Base-by-base conservation (phyloP, 1,140 invertebrate genomes). In the Apis laboriosa region DNA sequence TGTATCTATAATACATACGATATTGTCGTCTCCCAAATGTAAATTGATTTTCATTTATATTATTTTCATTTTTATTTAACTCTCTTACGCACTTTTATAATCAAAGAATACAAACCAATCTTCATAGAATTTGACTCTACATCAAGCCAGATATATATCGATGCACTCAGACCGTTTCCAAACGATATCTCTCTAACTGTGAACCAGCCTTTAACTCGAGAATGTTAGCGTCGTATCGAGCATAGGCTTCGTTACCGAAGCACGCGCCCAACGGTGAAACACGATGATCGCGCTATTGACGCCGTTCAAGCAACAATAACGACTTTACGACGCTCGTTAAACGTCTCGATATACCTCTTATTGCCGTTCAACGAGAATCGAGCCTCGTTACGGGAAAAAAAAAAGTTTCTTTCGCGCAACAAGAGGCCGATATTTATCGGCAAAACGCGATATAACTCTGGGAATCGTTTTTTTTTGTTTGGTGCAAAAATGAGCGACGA, bases 261-360 rank as follows among this genome's bases (percentile, higher is more conserved):
- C 78, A 74, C 68, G 63, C 24, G 21, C 34, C 51, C 73, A 66
- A 71, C 61, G 80, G 71, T 85, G 73, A 84, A 73, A 85, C 73
- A 80, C 70, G 74, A 80, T 83, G 74, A 80, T 83, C 85, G 84
- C 77, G 86, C 88, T 88, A 87, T 91, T 84, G 88, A 85, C 63
- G 70, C 77, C 58, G 84, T 88, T 88, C 84, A 51, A 84, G 83
- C 77, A 85, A 90, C 84, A 85, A 79, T 85, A 77, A 82, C 70
- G 58, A 15, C 70, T 91, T 90, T 91, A 90, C 78, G 86, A 91
- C 86, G 63, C 88, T 84, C 86, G 84, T 91, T 91, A 91, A 90
- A 82, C 80, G 80, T 87, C 81, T 84, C 88, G 87, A 90, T 90
- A 90, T 90, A 90, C 82, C 80, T 43, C 58, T 73, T 80, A 68